Evolutionary conservation across 2,797 vertebrate genomes (phyloP), one percentile per base, ranked within the genome.

Genomic region (Melopsittacus undulatus): DNA sequence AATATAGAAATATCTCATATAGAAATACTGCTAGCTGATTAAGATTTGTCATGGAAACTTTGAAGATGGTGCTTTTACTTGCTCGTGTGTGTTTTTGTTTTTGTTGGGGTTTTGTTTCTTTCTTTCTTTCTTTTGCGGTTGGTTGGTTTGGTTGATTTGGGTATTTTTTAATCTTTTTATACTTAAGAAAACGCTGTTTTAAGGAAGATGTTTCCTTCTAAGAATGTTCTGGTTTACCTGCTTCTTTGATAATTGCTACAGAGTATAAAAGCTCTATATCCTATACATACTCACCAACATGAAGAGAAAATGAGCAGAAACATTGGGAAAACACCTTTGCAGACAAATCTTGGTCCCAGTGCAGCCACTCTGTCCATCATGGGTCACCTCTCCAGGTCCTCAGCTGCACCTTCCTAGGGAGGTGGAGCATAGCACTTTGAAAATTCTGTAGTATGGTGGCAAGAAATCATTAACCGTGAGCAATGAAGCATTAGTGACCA

Each of bases 91-190:
- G 20, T 26, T 32, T 32, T 67, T 42, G 11, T 4, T 66, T 45
- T 34, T 46, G 7, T n/a, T 21, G 2, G 1, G 0, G 13, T 5
- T 30, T 7, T 19, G 6, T 5, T 12, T 40, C 8, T 56, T 56
- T 56, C 20, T n/a, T 22, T n/a, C 20, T 56, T 56, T 56, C 20
- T 15, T 57, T 34, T 15, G 21, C 34, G 13, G 13, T 57, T 23
- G 54, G 32, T 22, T 56, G 21, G 30, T 23, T 34, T 56, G 21
- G 21, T 23, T 34, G 32, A 56, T 34, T 56, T 23, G 21, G 54
- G 20, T 2, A n/a, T 22, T n/a, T 56, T n/a, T 56, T 4, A n/a
- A 56, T 22, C 20, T n/a, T 57, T 52, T 42, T 59, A 59, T 56
- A 32, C 10, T 26, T 49, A 79, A 78, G 43, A 75, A 76, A 63